Conservation (phyloP, 2,888 invertebrate genomes). For the Diloba caeruleocephala region DNA sequence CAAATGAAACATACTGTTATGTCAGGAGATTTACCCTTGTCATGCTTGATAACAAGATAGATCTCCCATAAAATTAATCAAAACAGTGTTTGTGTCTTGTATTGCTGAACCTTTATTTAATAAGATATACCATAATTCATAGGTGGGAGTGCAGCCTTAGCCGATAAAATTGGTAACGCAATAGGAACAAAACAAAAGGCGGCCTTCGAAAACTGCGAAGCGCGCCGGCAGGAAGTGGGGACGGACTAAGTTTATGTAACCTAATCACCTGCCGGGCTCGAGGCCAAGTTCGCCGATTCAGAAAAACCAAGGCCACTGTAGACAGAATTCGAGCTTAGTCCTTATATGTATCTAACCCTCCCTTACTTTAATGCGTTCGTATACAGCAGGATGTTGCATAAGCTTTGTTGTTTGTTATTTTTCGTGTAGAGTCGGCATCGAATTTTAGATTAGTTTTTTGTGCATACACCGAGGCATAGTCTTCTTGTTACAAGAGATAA, state of each 20-base stretch:
- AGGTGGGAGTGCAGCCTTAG: slow-evolving; percentile 66
- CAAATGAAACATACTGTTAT: slow-evolving; percentile 15
- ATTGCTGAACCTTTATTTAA: slow-evolving; percentile 12
- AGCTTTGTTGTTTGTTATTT: slow-evolving; percentile 86
- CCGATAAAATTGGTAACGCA: slow-evolving; percentile 73
- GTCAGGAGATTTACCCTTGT: slow-evolving; percentile 2
- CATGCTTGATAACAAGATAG: slow-evolving; percentile 10
- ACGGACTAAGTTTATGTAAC: slow-evolving; percentile 88
- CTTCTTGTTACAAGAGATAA: slow-evolving; percentile 62
- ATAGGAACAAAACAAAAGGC: slow-evolving; percentile 79
- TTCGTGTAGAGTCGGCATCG: slow-evolving; percentile 76
- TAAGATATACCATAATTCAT: slow-evolving; percentile 26
- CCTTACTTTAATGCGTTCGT: slow-evolving; percentile 68
- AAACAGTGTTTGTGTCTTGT: slow-evolving; percentile 3
- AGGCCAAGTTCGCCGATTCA: slow-evolving; percentile 77
- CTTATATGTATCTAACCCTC: slow-evolving; percentile 80
- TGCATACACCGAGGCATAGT: slow-evolving; percentile 64
- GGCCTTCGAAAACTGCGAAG: slow-evolving; percentile 84
- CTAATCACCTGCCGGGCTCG: slow-evolving; percentile 87
- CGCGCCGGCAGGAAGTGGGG: slow-evolving; percentile 87
- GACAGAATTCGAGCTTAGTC: slow-evolving; percentile 76
- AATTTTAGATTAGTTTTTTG: slow-evolving; percentile 87
- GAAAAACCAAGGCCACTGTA: slow-evolving; percentile 85
- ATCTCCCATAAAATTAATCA: slow-evolving; percentile 2
- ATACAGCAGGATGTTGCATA: slow-evolving; percentile 87